These are phyloP conservation scores for Drosophila rubida DNA, from an alignment of 2,888 invertebrate species.

Conservation along the genomic window DNA sequence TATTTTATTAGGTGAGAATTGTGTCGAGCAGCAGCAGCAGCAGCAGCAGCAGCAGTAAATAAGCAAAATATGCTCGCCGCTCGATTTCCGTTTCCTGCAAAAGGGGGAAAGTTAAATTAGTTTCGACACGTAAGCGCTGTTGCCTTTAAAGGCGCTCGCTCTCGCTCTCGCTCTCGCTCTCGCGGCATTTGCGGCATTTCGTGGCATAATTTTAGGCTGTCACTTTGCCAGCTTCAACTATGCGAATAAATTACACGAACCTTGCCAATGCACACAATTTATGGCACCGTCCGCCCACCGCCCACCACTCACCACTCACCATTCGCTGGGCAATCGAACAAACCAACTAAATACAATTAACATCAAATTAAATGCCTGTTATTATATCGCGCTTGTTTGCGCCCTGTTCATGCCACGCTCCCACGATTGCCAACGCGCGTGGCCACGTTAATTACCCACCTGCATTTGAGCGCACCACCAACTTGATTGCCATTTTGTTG, in stretches of 20 bases:
- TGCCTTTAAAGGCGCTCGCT: conserved; percentile 31
- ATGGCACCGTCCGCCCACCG: conserved; percentile 16
- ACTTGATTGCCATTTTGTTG: conserved; percentile 42
- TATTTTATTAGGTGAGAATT: conserved; percentile 80
- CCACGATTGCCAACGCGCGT: too few relatives aligned
- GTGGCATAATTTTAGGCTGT: conserved; percentile 76
- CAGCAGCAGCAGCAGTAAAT: conserved; percentile 51
- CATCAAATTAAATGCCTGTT: conserved; percentile 73
- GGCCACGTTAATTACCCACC: conserved; percentile 39
- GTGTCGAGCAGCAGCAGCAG: conserved; percentile 30
- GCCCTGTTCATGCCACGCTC: conserved; percentile 28
- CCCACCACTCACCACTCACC: not conserved
- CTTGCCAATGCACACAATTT: conserved; percentile 44
- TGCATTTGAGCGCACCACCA: conserved; percentile 23
- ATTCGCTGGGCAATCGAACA: conserved; percentile 19
- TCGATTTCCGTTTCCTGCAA: conserved; percentile 67
- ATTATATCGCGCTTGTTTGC: conserved; percentile 41
- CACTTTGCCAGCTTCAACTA: conserved; percentile 62
- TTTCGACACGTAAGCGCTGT: conserved; percentile 81
- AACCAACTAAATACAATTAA: conserved; percentile 63
- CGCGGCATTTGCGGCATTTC: conserved; percentile 67
- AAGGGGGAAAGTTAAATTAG: conserved; percentile 65
- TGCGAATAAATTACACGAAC: conserved; percentile 72
- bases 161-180: conserved; percentile 28
- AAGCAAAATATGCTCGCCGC: conserved; percentile 67